phyloP scores from a whole-genome alignment of 92 coral and sea anemone genomes.

The Actinernus sp. region DNA sequence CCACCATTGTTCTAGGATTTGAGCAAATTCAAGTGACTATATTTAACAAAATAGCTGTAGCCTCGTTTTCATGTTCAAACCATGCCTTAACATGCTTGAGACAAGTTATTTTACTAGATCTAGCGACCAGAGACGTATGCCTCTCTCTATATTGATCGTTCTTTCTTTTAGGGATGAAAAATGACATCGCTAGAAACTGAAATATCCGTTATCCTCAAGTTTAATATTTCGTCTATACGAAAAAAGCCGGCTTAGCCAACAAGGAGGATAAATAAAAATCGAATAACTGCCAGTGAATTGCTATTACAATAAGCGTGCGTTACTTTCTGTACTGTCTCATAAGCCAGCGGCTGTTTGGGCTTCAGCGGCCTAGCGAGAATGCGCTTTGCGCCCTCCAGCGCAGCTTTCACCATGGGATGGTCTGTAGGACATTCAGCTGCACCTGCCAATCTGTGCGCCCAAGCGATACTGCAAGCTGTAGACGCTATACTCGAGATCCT shows the following conservation, averaged over 20 bases:
- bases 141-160: conserved; percentile 58
- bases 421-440: conserved; percentile 43
- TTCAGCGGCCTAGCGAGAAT: conserved; percentile 44
- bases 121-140: conserved; percentile 31
- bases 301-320: conserved; percentile 30
- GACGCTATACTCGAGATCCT: too few species aligned
- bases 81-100: too few species aligned
- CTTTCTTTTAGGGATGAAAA: conserved; percentile 34
- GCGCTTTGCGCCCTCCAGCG: conserved; percentile 52
- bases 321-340: conserved; percentile 24
- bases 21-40: too few species aligned
- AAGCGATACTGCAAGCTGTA: conserved; percentile 31
- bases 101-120: conserved; percentile 41
- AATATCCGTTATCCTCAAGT: conserved; percentile 28
- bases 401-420: conserved; percentile 53
- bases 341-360: conserved; percentile 66
- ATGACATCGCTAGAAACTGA: conserved; percentile 16
- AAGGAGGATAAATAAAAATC: conserved; percentile 47
- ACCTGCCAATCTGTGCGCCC: conserved; percentile 54
- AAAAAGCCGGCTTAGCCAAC: conserved; percentile 69
- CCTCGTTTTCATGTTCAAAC: too few species aligned
- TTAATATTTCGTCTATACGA: conserved; percentile 46
- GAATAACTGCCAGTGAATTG: conserved; percentile 30
- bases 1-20: too few species aligned
- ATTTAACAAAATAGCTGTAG: too few species aligned